Evolutionary conservation across 2,797 vertebrate genomes (phyloP).

Genomic region (Ficedula albicollis): DNA sequence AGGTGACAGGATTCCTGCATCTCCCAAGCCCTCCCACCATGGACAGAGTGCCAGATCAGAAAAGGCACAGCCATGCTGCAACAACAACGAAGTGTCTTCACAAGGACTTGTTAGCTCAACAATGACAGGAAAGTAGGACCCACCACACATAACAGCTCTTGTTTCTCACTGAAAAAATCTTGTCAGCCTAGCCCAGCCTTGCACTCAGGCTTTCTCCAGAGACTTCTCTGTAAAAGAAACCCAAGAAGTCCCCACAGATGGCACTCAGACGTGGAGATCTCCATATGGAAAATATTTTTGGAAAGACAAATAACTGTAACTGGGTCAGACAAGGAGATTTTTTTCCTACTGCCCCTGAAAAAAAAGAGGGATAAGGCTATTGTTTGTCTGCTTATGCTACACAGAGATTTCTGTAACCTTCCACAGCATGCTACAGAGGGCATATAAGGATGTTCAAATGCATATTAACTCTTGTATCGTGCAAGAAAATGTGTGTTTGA

Average conservation of each 20-base stretch:
- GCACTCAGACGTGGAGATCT: slow-evolving; percentile 46
- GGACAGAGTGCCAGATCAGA: background rate
- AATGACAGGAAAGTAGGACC: background rate
- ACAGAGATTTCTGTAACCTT: slow-evolving; percentile 10
- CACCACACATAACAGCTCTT: background rate
- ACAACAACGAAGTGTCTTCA: background rate
- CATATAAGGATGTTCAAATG: background rate
- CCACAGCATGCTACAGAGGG: background rate
- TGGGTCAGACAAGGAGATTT: slow-evolving; percentile 39
- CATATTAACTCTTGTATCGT: background rate
- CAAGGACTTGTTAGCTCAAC: background rate
- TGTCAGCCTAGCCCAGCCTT: slow-evolving; percentile 9
- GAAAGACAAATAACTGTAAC: slow-evolving; percentile 61
- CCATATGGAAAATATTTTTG: slow-evolving; percentile 67
- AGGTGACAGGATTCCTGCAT: background rate
- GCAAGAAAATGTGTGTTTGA: background rate
- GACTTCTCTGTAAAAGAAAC: slow-evolving; percentile 54
- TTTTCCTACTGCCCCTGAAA: slow-evolving; percentile 46
- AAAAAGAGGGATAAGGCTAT: slow-evolving; percentile 32
- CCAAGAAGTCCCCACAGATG: slow-evolving; percentile 63
- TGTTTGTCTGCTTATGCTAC: slow-evolving; percentile 23
- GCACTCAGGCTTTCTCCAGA: slow-evolving; percentile 44
- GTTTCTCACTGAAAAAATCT: slow-evolving; percentile 5
- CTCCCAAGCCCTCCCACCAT: background rate
- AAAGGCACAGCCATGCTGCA: background rate